Evolutionary conservation across 2,888 invertebrate genomes (phyloP).

Genomic region (Lucinisca nassula): DNA sequence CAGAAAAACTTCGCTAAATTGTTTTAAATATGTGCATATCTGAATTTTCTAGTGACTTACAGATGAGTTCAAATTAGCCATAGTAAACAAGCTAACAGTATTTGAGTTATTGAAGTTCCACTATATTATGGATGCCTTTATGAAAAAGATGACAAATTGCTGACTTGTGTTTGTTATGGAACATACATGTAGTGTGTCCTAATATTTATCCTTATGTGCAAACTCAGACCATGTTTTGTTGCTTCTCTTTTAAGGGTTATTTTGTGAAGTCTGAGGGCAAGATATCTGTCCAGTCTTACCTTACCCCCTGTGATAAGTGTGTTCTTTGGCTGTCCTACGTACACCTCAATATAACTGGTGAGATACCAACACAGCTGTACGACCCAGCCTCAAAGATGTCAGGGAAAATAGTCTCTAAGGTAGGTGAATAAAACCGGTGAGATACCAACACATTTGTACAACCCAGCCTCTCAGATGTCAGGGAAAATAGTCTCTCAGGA

Average conservation of each 20-base stretch:
- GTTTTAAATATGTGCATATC: no score
- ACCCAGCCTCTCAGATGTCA: constrained; percentile 75
- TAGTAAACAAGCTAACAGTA: no score
- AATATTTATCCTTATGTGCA: no score
- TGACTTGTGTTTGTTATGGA: no score
- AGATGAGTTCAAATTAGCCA: no score
- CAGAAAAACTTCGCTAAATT: no score
- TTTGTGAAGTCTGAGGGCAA: constrained; percentile 68
- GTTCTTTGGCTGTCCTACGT: constrained; percentile 84
- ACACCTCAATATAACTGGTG: constrained; percentile 81
- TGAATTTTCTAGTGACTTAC: no score
- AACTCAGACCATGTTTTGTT: no score
- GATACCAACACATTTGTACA: constrained; percentile 79
- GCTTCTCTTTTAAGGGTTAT: constrained; percentile 54
- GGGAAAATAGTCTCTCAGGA: constrained; percentile 83
- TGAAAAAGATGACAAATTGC: no score
- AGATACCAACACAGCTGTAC: constrained; percentile 80
- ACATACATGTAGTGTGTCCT: no score
- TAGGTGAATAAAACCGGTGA: constrained; percentile 73
- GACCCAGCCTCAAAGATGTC: constrained; percentile 76
- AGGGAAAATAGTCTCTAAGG: constrained; percentile 82
- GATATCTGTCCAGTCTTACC: constrained; percentile 43
- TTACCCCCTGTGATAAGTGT: constrained; percentile 73
- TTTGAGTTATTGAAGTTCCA: no score
- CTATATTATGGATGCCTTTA: no score